Conservation (phyloP, 2,888 invertebrate species). For the Pollenia griseotomentosa region DNA sequence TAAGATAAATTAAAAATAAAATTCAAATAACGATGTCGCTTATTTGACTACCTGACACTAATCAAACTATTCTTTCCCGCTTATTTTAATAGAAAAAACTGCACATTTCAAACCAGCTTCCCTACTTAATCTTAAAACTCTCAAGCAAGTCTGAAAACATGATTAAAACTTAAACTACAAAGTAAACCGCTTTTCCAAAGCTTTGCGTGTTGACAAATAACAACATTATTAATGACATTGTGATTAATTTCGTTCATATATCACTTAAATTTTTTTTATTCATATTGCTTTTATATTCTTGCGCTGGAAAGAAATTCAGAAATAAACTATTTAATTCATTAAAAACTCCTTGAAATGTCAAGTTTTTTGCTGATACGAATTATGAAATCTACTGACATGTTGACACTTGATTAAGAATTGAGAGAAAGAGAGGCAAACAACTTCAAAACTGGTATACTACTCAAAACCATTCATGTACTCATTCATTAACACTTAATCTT, state of each 20-base stretch:
- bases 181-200: slow-evolving; percentile 42
- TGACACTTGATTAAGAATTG: slow-evolving; percentile 61
- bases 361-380: slow-evolving; percentile 56
- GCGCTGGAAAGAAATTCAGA: slow-evolving; percentile 24
- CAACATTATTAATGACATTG: slow-evolving; percentile 63
- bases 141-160: slow-evolving; percentile 18
- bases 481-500: slow-evolving; percentile 66
- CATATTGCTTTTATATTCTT: slow-evolving; percentile 1
- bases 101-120: slow-evolving; percentile 5
- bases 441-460: slow-evolving; percentile 26
- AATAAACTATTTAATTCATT: slow-evolving; percentile 65
- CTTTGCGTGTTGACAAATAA: slow-evolving; percentile 68
- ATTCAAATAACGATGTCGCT: background rate
- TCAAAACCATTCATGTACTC: slow-evolving; percentile 39
- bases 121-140: slow-evolving; percentile 16
- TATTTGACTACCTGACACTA: background rate
- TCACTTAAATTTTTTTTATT: background rate
- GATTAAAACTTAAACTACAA: slow-evolving; percentile 31
- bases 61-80: background rate
- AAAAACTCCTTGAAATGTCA: slow-evolving; percentile 70
- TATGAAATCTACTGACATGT: slow-evolving; percentile 62
- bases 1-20: too few relatives aligned
- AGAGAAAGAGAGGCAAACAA: background rate
- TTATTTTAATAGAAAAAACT: slow-evolving; percentile 21
- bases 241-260: slow-evolving; percentile 57